Conservation (phyloP, 2,797 vertebrate species). For the Sebastiscus tertius region DNA sequence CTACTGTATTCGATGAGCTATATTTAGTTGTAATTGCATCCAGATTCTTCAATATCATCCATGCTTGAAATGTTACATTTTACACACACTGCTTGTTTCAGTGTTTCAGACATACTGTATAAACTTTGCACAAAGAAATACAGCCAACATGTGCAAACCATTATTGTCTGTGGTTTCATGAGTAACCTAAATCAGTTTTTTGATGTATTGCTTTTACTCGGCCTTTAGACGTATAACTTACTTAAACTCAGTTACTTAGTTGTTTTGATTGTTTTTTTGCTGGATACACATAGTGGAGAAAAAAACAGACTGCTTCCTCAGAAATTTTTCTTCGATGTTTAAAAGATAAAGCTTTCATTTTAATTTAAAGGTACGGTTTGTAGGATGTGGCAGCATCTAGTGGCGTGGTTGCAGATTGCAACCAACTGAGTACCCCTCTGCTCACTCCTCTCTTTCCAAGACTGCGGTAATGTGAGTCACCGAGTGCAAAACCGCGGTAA, state of each 20-base stretch:
- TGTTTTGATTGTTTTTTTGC: neutral
- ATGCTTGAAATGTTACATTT: neutral
- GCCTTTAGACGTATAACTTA: neutral
- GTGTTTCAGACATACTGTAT: neutral
- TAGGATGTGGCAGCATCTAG: too few species aligned
- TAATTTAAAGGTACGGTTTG: neutral
- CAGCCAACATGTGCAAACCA: conserved; percentile 16
- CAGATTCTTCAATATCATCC: conserved; percentile 35
- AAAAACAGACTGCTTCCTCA: neutral
- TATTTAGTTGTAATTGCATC: conserved; percentile 50
- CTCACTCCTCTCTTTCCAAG: too few species aligned
- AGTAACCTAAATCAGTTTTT: neutral
- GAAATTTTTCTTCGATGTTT: neutral
- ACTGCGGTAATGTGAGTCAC: too few species aligned
- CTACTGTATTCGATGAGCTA: conserved; percentile 30
- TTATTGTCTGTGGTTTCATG: neutral
- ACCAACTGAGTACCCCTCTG: too few species aligned
- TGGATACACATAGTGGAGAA: neutral
- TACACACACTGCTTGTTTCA: neutral
- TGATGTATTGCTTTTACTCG: neutral
- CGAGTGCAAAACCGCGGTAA: too few species aligned
- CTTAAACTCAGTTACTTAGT: neutral
- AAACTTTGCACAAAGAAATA: neutral
- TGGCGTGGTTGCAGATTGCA: too few species aligned
- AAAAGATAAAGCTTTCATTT: neutral